Percentiles rank a stretch among this genome's conserved stretches.
Evolutionary conservation across 2,797 vertebrate genomes (phyloP).

Genomic region (Columba guinea): DNA sequence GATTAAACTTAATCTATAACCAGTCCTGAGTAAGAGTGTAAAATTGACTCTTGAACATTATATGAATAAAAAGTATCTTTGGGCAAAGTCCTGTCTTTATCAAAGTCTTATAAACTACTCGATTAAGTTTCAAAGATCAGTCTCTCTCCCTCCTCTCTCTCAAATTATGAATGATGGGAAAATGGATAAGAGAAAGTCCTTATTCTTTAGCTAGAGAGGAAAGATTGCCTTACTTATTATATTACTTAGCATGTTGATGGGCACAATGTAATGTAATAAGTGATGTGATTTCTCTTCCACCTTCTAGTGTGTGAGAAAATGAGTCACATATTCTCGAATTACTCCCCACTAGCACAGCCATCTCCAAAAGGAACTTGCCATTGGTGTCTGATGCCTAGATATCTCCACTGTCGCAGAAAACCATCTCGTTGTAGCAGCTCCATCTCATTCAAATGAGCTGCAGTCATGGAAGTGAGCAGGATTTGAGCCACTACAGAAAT

Average conservation of each 20-base stretch:
- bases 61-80: conserved; percentile 5
- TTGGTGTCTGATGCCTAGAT: background rate
- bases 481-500: background rate
- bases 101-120: background rate
- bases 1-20: background rate
- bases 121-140: background rate
- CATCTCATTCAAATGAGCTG: background rate
- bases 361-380: background rate
- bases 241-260: background rate
- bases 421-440: background rate
- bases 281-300: background rate
- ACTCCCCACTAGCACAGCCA: background rate
- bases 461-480: background rate
- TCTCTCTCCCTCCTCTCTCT: background rate
- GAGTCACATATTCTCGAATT: background rate
- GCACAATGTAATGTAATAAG: background rate
- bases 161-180: background rate
- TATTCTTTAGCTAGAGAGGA: background rate
- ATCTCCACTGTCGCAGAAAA: background rate
- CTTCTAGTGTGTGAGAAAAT: background rate
- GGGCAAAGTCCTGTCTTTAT: background rate
- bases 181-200: background rate
- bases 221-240: background rate
- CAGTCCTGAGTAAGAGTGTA: background rate
- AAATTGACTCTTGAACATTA: background rate